Conservation (phyloP, 1,140 invertebrate species). For the Zaprionus inermis region DNA sequence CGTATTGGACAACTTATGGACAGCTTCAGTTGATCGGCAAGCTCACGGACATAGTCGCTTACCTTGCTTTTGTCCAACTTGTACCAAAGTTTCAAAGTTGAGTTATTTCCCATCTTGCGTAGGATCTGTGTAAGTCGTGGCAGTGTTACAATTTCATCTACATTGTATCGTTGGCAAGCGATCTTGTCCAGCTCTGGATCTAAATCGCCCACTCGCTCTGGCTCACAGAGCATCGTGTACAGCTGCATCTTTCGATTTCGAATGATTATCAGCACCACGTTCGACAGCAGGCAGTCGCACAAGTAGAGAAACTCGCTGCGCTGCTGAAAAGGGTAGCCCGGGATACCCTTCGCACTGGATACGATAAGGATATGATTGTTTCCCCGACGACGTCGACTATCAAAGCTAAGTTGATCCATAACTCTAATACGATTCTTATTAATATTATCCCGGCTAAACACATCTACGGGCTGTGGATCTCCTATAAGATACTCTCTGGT, state of each 20-base stretch:
- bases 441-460: constrained; percentile 23
- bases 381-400: constrained; percentile 11
- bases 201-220: not conserved
- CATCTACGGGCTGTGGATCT: constrained; percentile 5
- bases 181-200: constrained; percentile 19
- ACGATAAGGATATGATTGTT: constrained; percentile 47
- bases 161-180: constrained; percentile 40
- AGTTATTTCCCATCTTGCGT: constrained; percentile 6
- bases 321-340: constrained; percentile 25
- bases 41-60: constrained; percentile 25
- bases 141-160: constrained; percentile 43
- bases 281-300: constrained; percentile 52
- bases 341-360: constrained; percentile 14
- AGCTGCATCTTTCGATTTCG: constrained; percentile 30
- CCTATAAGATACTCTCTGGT: constrained; percentile 11
- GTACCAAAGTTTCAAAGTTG: constrained; percentile 43
- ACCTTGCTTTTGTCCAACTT: not conserved
- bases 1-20: constrained; percentile 34
- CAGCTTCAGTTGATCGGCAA: constrained; percentile 17
- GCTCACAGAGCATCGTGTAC: constrained; percentile 33
- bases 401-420: constrained; percentile 31
- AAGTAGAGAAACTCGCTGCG: constrained; percentile 51
- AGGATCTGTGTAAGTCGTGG: constrained; percentile 26
- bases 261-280: constrained; percentile 36
- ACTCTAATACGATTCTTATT: constrained; percentile 25